Evolutionary conservation across 2,113 vertebrate genomes (phyloP).

Genomic region (Tinamus guttatus): DNA sequence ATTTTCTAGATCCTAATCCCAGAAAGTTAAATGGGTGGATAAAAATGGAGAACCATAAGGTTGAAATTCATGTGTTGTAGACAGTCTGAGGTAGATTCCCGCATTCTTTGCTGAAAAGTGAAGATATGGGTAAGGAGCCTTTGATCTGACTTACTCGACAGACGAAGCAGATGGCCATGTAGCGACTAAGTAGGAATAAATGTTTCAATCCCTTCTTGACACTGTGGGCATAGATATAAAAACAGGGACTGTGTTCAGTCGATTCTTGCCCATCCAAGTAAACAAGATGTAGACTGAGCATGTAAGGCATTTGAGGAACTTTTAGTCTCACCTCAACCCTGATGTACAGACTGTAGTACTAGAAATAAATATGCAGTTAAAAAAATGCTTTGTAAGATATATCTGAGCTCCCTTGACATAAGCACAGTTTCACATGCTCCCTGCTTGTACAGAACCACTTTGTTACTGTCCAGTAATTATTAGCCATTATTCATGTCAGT

Average conservation of each 20-base stretch:
- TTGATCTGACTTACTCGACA: rapidly evolving
- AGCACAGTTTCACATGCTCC: background rate
- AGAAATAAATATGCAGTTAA: background rate
- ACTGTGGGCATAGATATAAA: background rate
- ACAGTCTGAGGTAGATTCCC: background rate
- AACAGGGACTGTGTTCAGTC: background rate
- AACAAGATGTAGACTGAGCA: background rate
- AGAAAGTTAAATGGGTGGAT: background rate
- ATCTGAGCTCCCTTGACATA: background rate
- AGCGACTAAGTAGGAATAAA: background rate
- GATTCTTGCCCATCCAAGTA: background rate
- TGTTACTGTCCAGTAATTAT: background rate
- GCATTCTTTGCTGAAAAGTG: background rate
- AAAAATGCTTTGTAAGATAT: background rate
- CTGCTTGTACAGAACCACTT: background rate
- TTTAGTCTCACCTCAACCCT: background rate
- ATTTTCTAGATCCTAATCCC: background rate
- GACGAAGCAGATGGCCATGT: background rate
- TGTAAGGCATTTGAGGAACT: background rate
- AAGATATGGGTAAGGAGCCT: background rate
- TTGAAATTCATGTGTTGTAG: background rate
- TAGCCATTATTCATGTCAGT: background rate
- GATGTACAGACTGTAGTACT: background rate
- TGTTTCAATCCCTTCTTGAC: background rate
- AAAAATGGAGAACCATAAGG: background rate